Percentiles rank a stretch among this genome's conserved stretches.
Conservation (phyloP, 53 echinoderm and acorn worm genomes). For the Paracentrotus lividus region DNA sequence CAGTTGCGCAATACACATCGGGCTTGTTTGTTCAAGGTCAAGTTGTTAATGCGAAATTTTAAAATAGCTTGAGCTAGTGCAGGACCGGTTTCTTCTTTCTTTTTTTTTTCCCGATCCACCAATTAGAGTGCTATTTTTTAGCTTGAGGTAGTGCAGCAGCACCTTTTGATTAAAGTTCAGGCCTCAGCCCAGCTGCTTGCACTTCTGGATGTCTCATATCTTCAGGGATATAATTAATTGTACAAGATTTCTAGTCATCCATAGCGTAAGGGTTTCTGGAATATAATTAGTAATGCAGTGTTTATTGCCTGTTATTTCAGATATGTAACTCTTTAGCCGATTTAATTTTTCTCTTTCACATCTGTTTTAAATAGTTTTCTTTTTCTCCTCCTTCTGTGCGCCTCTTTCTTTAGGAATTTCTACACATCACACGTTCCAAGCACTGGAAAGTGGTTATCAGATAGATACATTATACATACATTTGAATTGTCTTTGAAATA, state of each 20-base stretch:
- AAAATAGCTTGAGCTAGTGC: no score
- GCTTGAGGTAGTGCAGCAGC: no score
- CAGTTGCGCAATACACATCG: no score
- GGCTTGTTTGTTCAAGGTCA: no score
- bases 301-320: neutral
- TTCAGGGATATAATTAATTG: neutral
- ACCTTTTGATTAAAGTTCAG: neutral
- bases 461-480: neutral
- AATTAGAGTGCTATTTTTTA: no score
- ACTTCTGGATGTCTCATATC: neutral
- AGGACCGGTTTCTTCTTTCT: no score
- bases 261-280: neutral
- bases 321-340: no score
- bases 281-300: neutral
- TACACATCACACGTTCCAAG: neutral
- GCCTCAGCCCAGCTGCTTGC: neutral
- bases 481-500: no score
- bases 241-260: neutral
- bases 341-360: neutral
- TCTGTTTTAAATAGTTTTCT: neutral
- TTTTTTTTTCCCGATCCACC: no score
- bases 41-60: no score
- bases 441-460: neutral
- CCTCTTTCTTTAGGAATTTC: neutral
- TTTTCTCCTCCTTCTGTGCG: neutral